phyloP scores from a whole-genome alignment of 2,888 invertebrate genomes.

The Mactromeris polynyma region DNA sequence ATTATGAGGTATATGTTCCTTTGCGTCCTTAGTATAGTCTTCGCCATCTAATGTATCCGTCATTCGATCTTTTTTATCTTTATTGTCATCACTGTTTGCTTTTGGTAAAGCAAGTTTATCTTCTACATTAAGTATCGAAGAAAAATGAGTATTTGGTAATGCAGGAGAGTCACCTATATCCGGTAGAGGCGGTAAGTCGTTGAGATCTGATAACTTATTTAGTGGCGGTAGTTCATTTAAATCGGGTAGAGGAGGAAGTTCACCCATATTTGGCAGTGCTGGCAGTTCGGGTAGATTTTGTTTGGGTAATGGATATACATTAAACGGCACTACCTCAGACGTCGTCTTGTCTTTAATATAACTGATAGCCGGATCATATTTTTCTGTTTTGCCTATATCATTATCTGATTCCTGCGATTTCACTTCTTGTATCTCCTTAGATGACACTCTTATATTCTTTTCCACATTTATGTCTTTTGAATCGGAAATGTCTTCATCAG shows the following conservation, averaged over 20 bases:
- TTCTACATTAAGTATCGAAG: background rate
- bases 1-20: background rate
- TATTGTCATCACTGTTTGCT: background rate
- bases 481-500: background rate
- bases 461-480: background rate
- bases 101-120: background rate
- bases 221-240: slow-evolving; percentile 45
- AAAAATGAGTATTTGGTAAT: background rate
- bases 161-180: background rate
- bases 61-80: background rate
- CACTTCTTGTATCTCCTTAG: background rate
- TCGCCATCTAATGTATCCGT: background rate
- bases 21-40: background rate
- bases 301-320: slow-evolving; percentile 30
- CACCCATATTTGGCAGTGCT: slow-evolving; percentile 46
- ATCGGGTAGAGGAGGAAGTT: slow-evolving; percentile 44
- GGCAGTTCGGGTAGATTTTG: slow-evolving; percentile 24
- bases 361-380: background rate
- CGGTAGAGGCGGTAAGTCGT: slow-evolving; percentile 12
- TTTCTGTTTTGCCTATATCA: background rate
- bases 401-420: background rate
- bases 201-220: slow-evolving; percentile 28
- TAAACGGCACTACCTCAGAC: background rate
- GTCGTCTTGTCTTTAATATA: background rate
- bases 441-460: background rate